Evolutionary conservation across 2,113 vertebrate species (phyloP), one percentile per base, ranked within the genome.

Genomic region (Halcyon senegalensis): DNA sequence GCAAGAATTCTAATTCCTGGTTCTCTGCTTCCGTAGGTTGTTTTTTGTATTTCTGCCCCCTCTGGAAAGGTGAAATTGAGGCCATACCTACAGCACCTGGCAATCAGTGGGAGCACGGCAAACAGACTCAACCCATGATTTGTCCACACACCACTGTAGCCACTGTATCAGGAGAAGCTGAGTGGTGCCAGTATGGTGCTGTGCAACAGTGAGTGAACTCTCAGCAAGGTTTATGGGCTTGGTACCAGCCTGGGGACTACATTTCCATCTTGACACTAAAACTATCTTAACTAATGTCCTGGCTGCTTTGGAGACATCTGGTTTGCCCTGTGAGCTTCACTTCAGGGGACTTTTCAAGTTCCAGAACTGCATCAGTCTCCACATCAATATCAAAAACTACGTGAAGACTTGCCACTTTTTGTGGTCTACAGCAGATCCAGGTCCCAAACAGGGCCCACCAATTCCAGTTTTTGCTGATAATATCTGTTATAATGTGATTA

Each of bases 211-310:
- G 6, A 51, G 15, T 4, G n/a, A 80, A 20, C 30, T 33, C 55
- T 53, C 35, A 39, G 37, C 30, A 64, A 60, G 9, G 33, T 13
- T 53, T 27, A 7, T 10, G 30, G 43, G 5, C 4, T 66, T 24
- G 33, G 13, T 28, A 63, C 24, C 35, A 66, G 33, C 59, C 51
- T 51, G 23, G 44, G 17, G 7, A 11, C 8, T 1, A 2, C 13
- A 6, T 46, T 55, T 37, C 39, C 31, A 56, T 2, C 7, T 48
- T 0, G 0, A 2, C 10, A 8, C 20, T 16, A 2, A 13, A 0
- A 0, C 12, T 64, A 12, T 27, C 48, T 67, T 66, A 93, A 23
- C 9, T 62, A 60, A 0, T 15, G 43, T 12, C 33, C 33, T 0
- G 0, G 23, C 8, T 55, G 28, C 10, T 19, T 28, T 21, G n/a